Evolutionary conservation across 2,113 vertebrate species (phyloP).

Genomic region (Martes martes): DNA sequence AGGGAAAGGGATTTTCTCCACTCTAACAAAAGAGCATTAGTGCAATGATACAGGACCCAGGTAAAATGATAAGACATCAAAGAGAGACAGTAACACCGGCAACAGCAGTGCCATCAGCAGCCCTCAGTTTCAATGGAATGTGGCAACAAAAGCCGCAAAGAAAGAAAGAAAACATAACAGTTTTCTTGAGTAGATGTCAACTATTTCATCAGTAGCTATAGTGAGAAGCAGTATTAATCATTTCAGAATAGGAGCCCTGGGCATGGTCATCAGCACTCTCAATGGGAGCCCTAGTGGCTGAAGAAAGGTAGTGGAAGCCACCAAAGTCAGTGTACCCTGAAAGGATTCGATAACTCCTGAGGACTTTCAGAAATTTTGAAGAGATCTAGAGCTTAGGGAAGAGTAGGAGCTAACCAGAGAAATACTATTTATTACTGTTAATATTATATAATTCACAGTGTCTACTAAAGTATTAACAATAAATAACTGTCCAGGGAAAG

Average conservation of each 20-base stretch:
- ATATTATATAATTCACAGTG: not conserved
- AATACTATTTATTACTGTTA: not conserved
- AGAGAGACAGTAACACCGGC: not conserved
- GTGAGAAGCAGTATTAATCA: not conserved
- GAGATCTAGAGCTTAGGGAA: not conserved
- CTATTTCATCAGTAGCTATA: not conserved
- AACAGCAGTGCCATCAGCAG: not conserved
- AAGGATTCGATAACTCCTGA: not conserved
- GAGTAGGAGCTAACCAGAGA: not conserved
- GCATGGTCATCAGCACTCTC: not conserved
- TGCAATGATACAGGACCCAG: not conserved
- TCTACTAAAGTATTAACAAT: slow-evolving; percentile 6
- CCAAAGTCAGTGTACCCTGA: not conserved
- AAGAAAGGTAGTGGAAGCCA: not conserved
- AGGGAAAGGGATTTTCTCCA: not conserved
- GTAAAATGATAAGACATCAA: not conserved
- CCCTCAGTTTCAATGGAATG: not conserved
- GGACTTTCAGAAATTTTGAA: slow-evolving; percentile 5
- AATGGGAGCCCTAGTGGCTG: not conserved
- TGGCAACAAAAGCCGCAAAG: not conserved
- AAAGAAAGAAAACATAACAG: not conserved
- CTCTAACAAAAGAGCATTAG: not conserved
- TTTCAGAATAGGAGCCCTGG: not conserved
- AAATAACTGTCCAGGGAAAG: not conserved
- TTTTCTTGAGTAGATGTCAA: not conserved